Conservation (phyloP, 2,888 invertebrate species). For the Melipona bicolor region DNA sequence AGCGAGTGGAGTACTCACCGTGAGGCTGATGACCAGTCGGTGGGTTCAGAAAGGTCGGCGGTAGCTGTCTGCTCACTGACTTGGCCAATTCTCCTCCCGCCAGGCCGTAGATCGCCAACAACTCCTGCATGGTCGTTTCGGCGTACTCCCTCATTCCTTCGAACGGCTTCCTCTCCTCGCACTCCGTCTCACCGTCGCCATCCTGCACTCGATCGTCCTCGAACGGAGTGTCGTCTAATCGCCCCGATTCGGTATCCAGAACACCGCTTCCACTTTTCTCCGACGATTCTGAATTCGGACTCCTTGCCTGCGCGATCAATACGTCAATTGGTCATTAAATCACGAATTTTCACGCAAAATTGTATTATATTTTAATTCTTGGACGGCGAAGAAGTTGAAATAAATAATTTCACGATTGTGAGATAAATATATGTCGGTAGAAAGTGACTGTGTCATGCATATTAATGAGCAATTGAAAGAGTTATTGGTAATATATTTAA, state of each 20-base stretch:
- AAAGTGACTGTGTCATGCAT: no score
- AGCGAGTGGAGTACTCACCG: slow-evolving; percentile 67
- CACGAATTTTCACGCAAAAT: not conserved
- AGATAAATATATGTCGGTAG: no score
- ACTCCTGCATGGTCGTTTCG: slow-evolving; percentile 86
- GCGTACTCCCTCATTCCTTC: slow-evolving; percentile 85
- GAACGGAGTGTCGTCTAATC: slow-evolving; percentile 74
- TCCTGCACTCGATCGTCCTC: slow-evolving; percentile 75
- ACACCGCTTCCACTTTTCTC: slow-evolving; percentile 79
- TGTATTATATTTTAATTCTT: no score
- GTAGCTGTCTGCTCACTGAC: slow-evolving; percentile 82
- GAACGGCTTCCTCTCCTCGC: slow-evolving; percentile 76
- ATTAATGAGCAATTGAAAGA: no score
- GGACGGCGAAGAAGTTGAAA: no score
- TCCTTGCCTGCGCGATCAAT: slow-evolving; percentile 72
- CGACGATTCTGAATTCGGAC: slow-evolving; percentile 82
- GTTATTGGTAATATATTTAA: no score
- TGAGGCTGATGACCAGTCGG: slow-evolving; percentile 76
- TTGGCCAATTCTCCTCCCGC: slow-evolving; percentile 84
- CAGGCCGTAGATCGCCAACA: slow-evolving; percentile 85
- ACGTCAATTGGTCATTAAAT: not conserved
- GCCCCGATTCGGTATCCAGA: slow-evolving; percentile 73
- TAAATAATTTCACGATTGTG: no score
- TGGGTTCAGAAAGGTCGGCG: slow-evolving; percentile 83
- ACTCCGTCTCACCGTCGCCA: slow-evolving; percentile 73